phyloP scores from a whole-genome alignment of 2,888 invertebrate genomes.

The Microctonus hyperodae region DNA sequence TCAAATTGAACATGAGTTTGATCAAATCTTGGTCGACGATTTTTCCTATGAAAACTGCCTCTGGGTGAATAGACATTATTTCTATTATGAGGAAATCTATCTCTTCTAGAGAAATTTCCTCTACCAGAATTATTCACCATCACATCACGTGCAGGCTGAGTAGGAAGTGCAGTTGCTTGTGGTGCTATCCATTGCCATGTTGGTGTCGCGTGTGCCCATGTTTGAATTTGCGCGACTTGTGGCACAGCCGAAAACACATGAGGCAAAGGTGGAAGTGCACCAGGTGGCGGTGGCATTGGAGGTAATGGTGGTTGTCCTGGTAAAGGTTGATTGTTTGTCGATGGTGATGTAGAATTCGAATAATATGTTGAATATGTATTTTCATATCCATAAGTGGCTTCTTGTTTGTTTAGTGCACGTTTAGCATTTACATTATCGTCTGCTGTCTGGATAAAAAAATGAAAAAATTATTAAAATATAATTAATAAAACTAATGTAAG shows the following conservation, averaged over 20 bases:
- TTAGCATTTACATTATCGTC: slow-evolving; percentile 52
- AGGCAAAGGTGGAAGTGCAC: slow-evolving; percentile 54
- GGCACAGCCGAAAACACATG: slow-evolving; percentile 54
- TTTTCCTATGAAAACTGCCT: slow-evolving; percentile 58
- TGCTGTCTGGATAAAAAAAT: slow-evolving; percentile 40
- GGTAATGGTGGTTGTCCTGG: slow-evolving; percentile 61
- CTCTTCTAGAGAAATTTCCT: slow-evolving; percentile 53
- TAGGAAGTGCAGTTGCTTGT: slow-evolving; percentile 50
- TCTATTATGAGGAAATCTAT: slow-evolving; percentile 55
- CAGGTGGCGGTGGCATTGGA: slow-evolving; percentile 60
- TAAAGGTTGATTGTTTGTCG: slow-evolving; percentile 54
- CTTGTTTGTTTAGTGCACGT: slow-evolving; percentile 47
- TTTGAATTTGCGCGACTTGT: slow-evolving; percentile 55
- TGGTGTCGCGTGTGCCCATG: slow-evolving; percentile 51
- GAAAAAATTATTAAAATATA: background rate
- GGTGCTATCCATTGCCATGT: slow-evolving; percentile 61
- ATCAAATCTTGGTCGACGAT: slow-evolving; percentile 52
- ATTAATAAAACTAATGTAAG: background rate
- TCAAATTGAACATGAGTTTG: slow-evolving; percentile 53
- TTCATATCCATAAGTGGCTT: slow-evolving; percentile 52
- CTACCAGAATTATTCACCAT: slow-evolving; percentile 47
- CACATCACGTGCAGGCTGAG: slow-evolving; percentile 47
- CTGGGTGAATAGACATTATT: slow-evolving; percentile 53
- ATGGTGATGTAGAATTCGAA: slow-evolving; percentile 45
- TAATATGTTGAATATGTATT: slow-evolving; percentile 52